A percentile compares a stretch with the other conserved stretches of the same genome.
Conservation (phyloP, 2,888 invertebrate species). For the Crocallis elinguaria region DNA sequence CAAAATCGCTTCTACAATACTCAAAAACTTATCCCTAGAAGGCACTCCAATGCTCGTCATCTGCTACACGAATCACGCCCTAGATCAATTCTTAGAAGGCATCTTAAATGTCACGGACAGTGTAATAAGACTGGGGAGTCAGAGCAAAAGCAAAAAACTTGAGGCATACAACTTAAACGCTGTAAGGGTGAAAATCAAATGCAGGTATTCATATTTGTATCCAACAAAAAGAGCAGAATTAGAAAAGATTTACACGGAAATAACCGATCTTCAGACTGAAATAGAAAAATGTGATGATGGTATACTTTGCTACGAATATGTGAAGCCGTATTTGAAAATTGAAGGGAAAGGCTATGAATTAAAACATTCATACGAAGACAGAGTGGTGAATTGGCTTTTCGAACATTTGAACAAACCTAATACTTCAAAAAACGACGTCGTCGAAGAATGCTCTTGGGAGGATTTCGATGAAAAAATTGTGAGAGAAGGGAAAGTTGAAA, state of each 20-base stretch:
- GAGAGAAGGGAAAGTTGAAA: slow-evolving; percentile 51
- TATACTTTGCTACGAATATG: slow-evolving; percentile 58
- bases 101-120: slow-evolving; percentile 83
- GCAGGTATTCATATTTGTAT: slow-evolving; percentile 67
- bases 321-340: slow-evolving; percentile 60
- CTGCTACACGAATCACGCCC: slow-evolving; percentile 94
- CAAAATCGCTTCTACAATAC: slow-evolving; percentile 88
- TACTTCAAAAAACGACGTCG: slow-evolving; percentile 27
- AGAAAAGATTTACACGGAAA: slow-evolving; percentile 62
- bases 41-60: slow-evolving; percentile 89
- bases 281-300: slow-evolving; percentile 73
- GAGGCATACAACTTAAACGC: slow-evolving; percentile 79
- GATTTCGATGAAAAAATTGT: slow-evolving; percentile 56
- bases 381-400: slow-evolving; percentile 68
- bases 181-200: slow-evolving; percentile 63
- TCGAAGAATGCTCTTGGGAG: slow-evolving; percentile 41
- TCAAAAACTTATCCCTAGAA: slow-evolving; percentile 85
- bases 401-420: slow-evolving; percentile 46
- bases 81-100: slow-evolving; percentile 93
- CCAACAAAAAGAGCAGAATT: slow-evolving; percentile 61
- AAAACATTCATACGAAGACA: slow-evolving; percentile 58
- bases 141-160: slow-evolving; percentile 85
- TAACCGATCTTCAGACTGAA: slow-evolving; percentile 67
- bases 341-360: slow-evolving; percentile 51
- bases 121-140: slow-evolving; percentile 89